A percentile compares a stretch with the other conserved stretches of the same genome.
Evolutionary conservation across 2,113 vertebrate species (phyloP).

Genomic region (Muscicapa adusta): DNA sequence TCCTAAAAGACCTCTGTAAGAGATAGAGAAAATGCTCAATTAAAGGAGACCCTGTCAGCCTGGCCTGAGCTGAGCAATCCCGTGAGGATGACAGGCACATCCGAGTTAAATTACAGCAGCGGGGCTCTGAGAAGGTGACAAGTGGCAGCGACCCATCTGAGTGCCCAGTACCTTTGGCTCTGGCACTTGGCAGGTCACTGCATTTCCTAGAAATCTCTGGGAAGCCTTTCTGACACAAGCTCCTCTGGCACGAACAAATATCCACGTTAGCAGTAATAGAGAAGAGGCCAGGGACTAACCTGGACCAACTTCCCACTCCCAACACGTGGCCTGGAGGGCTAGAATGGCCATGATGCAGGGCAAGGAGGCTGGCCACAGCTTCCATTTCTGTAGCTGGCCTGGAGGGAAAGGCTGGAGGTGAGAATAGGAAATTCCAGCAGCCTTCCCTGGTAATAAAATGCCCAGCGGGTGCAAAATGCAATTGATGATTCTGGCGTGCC

Average conservation of each 20-base stretch:
- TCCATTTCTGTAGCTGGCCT: neutral
- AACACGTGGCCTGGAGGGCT: rapidly evolving
- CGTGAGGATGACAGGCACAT: neutral
- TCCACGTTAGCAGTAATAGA: neutral
- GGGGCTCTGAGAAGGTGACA: neutral
- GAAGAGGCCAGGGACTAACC: neutral
- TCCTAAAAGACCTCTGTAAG: neutral
- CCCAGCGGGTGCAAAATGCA: neutral
- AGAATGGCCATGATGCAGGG: neutral
- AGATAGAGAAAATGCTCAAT: neutral
- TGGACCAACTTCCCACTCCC: neutral
- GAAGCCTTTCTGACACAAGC: neutral
- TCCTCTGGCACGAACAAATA: neutral
- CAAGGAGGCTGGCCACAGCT: neutral
- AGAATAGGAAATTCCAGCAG: neutral
- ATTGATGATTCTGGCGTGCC: neutral
- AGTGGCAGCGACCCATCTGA: neutral
- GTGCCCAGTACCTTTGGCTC: neutral
- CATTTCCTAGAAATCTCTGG: slow-evolving; percentile 28
- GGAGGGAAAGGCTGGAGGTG: neutral
- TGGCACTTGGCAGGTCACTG: neutral
- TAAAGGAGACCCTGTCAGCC: neutral
- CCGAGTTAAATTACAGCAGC: neutral
- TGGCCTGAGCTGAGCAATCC: neutral
- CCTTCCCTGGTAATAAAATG: neutral